A percentile compares a stretch with the other conserved stretches of the same genome.
phyloP scores from a whole-genome alignment of 92 coral and sea anemone genomes.

The Metridium senile region DNA sequence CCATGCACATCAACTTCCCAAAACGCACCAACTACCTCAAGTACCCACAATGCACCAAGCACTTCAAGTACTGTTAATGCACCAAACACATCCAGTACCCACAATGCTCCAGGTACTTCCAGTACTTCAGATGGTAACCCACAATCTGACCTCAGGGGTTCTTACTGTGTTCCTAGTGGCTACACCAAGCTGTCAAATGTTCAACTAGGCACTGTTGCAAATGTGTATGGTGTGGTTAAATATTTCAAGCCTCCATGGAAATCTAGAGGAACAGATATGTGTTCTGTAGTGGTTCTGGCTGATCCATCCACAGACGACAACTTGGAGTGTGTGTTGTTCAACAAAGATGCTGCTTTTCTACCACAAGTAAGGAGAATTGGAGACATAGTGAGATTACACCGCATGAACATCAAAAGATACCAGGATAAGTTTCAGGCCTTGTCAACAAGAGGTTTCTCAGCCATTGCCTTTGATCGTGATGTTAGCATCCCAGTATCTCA shows the following conservation, averaged over 20 bases:
- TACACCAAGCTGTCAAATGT: conserved; percentile 57
- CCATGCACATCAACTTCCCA: background rate
- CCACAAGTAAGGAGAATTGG: conserved; percentile 66
- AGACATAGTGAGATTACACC: conserved; percentile 66
- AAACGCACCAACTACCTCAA: background rate
- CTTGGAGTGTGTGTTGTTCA: conserved; percentile 67
- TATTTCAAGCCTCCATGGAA: conserved; percentile 78
- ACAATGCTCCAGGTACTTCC: background rate
- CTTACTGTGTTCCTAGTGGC: conserved; percentile 48
- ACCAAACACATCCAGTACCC: background rate
- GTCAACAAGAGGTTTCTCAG: conserved; percentile 70
- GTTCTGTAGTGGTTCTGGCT: conserved; percentile 60
- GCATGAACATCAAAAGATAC: conserved; percentile 55
- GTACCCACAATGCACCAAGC: background rate
- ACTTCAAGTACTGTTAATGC: background rate
- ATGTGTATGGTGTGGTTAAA: conserved; percentile 71
- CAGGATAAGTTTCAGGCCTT: conserved; percentile 60
- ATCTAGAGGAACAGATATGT: conserved; percentile 77
- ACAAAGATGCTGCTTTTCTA: conserved; percentile 39
- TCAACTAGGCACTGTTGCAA: conserved; percentile 30
- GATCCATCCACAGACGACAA: conserved; percentile 61
- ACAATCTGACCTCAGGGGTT: background rate
- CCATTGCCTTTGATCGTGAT: conserved; percentile 66
- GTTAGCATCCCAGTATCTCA: conserved; percentile 48
- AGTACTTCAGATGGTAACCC: background rate